Conservation (phyloP, 1,140 invertebrate species). For the Potamilus streckersoni region DNA sequence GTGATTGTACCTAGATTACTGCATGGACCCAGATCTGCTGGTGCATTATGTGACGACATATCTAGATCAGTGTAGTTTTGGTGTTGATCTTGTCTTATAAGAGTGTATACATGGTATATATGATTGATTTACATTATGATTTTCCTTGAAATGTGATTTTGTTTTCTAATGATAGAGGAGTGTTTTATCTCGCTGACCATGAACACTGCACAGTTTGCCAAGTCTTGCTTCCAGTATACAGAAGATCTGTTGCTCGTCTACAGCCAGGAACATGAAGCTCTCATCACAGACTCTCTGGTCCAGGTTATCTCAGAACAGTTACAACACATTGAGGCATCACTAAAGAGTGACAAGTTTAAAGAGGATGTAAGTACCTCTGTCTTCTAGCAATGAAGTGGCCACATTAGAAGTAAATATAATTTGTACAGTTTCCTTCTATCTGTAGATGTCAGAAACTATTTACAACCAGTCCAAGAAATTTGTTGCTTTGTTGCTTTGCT, state of each 20-base stretch:
- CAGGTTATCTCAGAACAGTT: conserved; percentile 78
- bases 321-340: conserved; percentile 74
- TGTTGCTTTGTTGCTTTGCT: no score
- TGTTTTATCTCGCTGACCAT: conserved; percentile 78
- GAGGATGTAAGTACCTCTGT: conserved; percentile 70
- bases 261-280: conserved; percentile 74
- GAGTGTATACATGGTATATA: no score
- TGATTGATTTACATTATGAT: no score
- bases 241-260: conserved; percentile 79
- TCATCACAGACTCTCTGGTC: conserved; percentile 75
- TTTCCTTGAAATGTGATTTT: no score
- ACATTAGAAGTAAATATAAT: conserved; percentile 1
- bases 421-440: not conserved
- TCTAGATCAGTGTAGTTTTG: no score
- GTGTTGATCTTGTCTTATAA: no score
- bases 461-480: no score
- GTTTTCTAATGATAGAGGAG: conserved; percentile 68
- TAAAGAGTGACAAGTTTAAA: conserved; percentile 72
- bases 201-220: conserved; percentile 80
- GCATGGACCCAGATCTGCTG: no score
- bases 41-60: no score
- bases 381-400: not conserved
- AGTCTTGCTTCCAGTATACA: conserved; percentile 75
- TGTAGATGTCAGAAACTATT: not conserved
- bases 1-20: no score